Percentiles rank a stretch among this genome's conserved stretches.
These are phyloP conservation scores for Phthorimaea operculella DNA, from an alignment of 1,140 invertebrate species.

Conservation along the genomic window DNA sequence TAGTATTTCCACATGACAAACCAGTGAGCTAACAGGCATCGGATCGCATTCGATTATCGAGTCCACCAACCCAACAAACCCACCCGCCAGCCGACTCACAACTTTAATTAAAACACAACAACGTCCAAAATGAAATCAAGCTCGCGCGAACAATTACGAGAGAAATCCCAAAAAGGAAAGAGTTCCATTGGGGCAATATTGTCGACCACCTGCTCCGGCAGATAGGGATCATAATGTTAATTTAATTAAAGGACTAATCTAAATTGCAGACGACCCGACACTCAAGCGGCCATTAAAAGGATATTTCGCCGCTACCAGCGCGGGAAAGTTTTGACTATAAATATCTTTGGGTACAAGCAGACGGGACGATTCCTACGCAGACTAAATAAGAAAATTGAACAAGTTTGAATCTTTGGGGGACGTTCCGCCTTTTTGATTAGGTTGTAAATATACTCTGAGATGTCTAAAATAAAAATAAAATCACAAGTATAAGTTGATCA, in stretches of 20 bases:
- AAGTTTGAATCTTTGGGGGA: constrained; percentile 17
- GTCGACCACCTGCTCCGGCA: constrained; percentile 54
- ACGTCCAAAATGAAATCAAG: constrained; percentile 12
- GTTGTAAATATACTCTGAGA: no score
- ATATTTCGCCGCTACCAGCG: constrained; percentile 55
- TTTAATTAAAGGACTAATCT: constrained; percentile 68
- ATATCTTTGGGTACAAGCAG: constrained; percentile 48
- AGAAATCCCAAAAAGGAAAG: constrained; percentile 32
- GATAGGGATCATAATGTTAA: constrained; percentile 67
- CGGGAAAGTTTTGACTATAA: constrained; percentile 55
- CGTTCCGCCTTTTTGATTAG: constrained; percentile 34
- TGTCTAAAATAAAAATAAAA: no score
- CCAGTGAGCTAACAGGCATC: neutral
- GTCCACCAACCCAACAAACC: neutral
- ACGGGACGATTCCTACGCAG: constrained; percentile 20
- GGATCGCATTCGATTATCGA: neutral
- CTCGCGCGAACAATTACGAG: constrained; percentile 21
- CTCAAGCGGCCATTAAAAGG: constrained; percentile 59
- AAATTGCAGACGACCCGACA: constrained; percentile 65
- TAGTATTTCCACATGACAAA: neutral
- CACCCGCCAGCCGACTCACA: neutral
- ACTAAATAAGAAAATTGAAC: constrained; percentile 33
- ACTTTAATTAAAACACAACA: constrained; percentile 8
- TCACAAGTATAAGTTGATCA: no score
- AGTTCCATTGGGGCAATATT: constrained; percentile 49